Conservation (phyloP, 2,797 vertebrate genomes). For the Carduelis carduelis region DNA sequence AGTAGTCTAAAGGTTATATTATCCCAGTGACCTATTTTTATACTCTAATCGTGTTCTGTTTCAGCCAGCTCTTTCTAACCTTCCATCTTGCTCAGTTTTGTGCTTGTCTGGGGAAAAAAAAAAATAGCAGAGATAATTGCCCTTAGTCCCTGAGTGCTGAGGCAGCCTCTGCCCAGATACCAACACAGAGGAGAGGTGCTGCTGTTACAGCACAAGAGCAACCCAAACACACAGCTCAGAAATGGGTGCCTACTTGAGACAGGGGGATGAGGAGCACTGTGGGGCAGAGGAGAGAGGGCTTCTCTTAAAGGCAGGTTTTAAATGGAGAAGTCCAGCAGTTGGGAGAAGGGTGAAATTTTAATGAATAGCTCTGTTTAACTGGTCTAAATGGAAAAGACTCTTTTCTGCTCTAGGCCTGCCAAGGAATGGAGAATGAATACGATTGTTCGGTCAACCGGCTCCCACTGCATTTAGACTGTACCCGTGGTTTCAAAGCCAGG, state of each 20-base stretch:
- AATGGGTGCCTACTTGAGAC: not conserved
- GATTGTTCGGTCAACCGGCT: conserved; percentile 57
- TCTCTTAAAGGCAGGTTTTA: not conserved
- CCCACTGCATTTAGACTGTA: conserved; percentile 35
- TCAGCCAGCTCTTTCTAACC: conserved; percentile 28
- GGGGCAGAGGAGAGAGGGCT: not conserved
- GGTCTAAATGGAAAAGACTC: conserved; percentile 47
- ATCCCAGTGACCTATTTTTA: conserved; percentile 75
- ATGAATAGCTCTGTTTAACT: conserved; percentile 52
- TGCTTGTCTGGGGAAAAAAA: not conserved
- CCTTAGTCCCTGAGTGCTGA: not conserved
- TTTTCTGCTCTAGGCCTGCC: conserved; percentile 60
- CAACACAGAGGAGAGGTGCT: not conserved
- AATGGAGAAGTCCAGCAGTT: not conserved
- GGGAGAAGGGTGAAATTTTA: conserved; percentile 6
- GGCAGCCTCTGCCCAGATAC: conserved; percentile 10
- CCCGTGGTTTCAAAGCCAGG: conserved; percentile 42
- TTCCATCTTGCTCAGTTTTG: conserved; percentile 1
- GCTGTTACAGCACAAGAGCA: not conserved
- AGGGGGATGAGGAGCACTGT: not conserved
- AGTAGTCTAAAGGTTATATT: conserved; percentile 70
- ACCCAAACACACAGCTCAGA: not conserved
- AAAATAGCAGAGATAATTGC: not conserved
- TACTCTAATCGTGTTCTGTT: conserved; percentile 30
- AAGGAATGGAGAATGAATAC: conserved; percentile 62